phyloP scores from a whole-genome alignment of 2,888 invertebrate species.

The Drepana falcataria region DNA sequence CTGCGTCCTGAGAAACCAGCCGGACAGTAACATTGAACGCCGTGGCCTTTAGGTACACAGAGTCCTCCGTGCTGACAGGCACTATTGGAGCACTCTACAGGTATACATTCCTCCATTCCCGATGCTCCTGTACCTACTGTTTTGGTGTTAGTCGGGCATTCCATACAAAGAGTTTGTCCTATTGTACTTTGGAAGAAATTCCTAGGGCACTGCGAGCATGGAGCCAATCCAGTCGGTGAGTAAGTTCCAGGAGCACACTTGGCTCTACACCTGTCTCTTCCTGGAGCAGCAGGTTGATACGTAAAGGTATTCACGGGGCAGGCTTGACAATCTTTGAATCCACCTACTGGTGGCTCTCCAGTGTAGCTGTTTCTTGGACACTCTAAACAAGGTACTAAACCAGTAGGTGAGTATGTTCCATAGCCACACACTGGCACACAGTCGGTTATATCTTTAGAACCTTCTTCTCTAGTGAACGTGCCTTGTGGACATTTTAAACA shows the following conservation, averaged over 20 bases:
- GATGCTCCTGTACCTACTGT: conserved; percentile 89
- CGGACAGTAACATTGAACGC: conserved; percentile 94
- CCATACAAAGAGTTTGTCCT: conserved; percentile 91
- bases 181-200: conserved; percentile 94
- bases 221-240: conserved; percentile 94
- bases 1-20: conserved; percentile 95
- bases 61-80: conserved; percentile 95
- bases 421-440: conserved; percentile 97
- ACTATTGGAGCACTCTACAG: conserved; percentile 91
- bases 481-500: conserved; percentile 95
- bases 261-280: conserved; percentile 88
- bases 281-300: conserved; percentile 93
- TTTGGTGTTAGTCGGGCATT: conserved; percentile 94
- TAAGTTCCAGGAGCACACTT: conserved; percentile 95
- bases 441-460: conserved; percentile 90
- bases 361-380: conserved; percentile 96
- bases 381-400: conserved; percentile 94
- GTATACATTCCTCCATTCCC: conserved; percentile 91
- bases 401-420: conserved; percentile 96
- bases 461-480: conserved; percentile 94
- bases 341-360: conserved; percentile 91
- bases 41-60: conserved; percentile 93
- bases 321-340: conserved; percentile 95
- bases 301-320: conserved; percentile 94
- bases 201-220: conserved; percentile 94